Evolutionary conservation across 2,113 vertebrate genomes (phyloP).

Genomic region (Sminthopsis crassicaudata): DNA sequence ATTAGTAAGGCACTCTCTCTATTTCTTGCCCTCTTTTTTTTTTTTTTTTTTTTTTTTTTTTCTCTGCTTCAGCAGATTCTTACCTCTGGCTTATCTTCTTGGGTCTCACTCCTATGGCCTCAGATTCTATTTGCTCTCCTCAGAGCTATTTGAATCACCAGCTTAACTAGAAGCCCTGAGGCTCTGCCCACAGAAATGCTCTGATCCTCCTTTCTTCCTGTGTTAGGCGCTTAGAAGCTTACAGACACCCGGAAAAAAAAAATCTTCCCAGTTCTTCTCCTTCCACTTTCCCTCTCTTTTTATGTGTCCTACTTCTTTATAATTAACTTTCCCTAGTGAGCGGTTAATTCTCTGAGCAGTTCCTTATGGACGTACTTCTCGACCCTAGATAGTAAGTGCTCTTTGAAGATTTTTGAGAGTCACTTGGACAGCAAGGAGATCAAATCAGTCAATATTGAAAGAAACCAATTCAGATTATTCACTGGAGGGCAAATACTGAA

Average conservation of each 20-base stretch:
- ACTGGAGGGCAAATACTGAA: no score
- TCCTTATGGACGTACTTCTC: neutral
- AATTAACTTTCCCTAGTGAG: neutral
- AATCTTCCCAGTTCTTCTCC: neutral
- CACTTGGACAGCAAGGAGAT: no score
- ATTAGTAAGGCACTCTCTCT: neutral
- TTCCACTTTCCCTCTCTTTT: neutral
- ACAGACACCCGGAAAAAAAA: neutral
- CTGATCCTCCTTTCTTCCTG: neutral
- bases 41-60: neutral
- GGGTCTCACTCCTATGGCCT: neutral
- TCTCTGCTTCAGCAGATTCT: neutral
- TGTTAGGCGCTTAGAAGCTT: neutral
- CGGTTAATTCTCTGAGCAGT: neutral
- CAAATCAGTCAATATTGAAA: no score
- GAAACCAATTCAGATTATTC: no score
- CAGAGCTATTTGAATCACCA: neutral
- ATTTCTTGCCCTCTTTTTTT: neutral
- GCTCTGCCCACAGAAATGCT: neutral
- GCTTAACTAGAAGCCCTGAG: neutral
- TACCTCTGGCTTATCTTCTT: neutral
- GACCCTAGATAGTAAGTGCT: neutral
- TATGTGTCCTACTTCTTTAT: neutral
- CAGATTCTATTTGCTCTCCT: neutral
- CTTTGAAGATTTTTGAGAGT: no score